phyloP scores from a whole-genome alignment of 37 sponge, comb jelly and placozoan species.

The Eunapius fragilis region DNA sequence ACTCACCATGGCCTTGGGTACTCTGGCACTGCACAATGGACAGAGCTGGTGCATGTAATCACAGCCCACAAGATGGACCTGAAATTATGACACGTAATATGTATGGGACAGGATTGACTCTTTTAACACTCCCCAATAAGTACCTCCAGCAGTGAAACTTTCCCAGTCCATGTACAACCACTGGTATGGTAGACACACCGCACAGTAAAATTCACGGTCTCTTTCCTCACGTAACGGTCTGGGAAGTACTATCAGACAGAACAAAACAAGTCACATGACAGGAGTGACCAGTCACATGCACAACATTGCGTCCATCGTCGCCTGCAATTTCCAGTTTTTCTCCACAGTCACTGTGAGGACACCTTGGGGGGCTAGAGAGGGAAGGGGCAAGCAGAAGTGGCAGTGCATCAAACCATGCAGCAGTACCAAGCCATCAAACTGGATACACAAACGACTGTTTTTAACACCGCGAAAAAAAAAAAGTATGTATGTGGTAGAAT shows the following conservation, averaged over 20 bases:
- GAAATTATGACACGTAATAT: not conserved
- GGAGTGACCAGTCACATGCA: not conserved
- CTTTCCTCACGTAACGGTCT: conserved; percentile 34
- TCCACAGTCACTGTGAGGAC: conserved; percentile 2
- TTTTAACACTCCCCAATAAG: not conserved
- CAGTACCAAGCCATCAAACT: no score
- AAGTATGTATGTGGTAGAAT: no score
- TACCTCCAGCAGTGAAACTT: not conserved
- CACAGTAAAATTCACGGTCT: not conserved
- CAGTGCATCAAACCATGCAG: no score
- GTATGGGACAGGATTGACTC: no score
- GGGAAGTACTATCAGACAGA: conserved; percentile 28
- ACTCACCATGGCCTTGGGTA: not conserved
- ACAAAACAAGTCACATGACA: not conserved
- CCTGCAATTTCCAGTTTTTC: conserved; percentile 8
- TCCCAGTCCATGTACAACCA: conserved; percentile 30
- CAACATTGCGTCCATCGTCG: conserved; percentile 8
- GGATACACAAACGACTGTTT: no score
- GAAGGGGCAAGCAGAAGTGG: not conserved
- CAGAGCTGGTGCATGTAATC: not conserved
- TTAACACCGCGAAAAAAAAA: no score
- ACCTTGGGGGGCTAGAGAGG: not conserved
- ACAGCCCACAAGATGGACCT: not conserved
- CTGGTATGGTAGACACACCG: conserved; percentile 8
- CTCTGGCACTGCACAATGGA: not conserved